phyloP scores from a whole-genome alignment of 2,797 vertebrate species.

The Taenioides sp. region DNA sequence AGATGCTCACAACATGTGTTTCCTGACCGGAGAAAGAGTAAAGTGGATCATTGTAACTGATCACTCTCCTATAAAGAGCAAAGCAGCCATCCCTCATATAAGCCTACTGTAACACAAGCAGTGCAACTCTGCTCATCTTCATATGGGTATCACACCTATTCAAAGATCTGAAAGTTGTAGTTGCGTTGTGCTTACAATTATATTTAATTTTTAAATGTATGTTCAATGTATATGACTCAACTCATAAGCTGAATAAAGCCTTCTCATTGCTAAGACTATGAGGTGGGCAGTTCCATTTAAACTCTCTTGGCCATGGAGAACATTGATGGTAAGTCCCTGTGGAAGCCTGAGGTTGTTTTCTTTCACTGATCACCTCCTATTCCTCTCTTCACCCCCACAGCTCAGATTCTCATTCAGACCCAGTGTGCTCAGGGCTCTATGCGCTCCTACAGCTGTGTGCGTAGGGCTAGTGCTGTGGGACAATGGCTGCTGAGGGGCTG shows the following conservation, averaged over 20 bases:
- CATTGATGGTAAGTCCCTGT: background rate
- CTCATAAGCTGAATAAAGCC: too few species aligned
- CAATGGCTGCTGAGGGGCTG: constrained; percentile 79
- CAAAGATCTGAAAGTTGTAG: too few species aligned
- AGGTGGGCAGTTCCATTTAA: background rate
- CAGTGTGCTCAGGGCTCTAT: constrained; percentile 44
- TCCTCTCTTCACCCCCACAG: constrained; percentile 28
- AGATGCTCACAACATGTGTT: constrained; percentile 14
- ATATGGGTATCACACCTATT: background rate
- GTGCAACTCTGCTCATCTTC: background rate
- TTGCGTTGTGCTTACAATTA: too few species aligned
- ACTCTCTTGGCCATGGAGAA: background rate
- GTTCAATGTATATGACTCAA: too few species aligned
- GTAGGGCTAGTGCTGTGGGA: constrained; percentile 73
- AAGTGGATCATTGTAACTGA: constrained; percentile 2
- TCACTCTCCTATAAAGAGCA: background rate
- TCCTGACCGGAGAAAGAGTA: constrained; percentile 17
- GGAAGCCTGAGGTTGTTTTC: constrained; percentile 1
- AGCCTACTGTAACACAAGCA: background rate
- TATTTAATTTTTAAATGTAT: too few species aligned
- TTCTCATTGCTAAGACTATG: background rate
- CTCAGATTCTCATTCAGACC: constrained; percentile 34
- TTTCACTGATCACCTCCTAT: constrained; percentile 12
- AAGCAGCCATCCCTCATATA: background rate
- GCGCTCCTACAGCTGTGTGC: constrained; percentile 34